Evolutionary conservation across 2,113 vertebrate species (phyloP).

Genomic region (Ancistrus triradiatus): DNA sequence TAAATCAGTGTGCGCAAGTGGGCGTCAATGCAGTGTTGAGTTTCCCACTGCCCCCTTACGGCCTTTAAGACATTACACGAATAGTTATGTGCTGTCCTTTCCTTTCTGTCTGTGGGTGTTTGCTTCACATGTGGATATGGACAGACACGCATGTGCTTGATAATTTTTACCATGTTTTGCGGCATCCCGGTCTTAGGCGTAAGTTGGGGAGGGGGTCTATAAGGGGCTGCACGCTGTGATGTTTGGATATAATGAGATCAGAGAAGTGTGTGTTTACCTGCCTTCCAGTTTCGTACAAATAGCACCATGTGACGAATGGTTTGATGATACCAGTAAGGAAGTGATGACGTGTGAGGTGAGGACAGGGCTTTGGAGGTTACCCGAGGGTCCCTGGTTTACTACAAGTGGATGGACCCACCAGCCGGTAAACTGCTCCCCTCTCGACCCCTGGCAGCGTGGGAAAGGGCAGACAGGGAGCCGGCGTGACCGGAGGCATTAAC

Average conservation of each 20-base stretch:
- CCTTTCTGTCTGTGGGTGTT: not conserved
- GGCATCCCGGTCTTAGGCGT: conserved; percentile 10
- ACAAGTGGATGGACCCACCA: conserved; percentile 35
- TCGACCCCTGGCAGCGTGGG: conserved; percentile 66
- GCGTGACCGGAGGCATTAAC: conserved; percentile 67
- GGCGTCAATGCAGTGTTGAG: conserved; percentile 21
- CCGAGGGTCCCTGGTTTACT: conserved; percentile 4
- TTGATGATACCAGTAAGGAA: too few relatives aligned
- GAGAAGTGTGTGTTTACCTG: too few relatives aligned
- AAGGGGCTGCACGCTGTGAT: too few relatives aligned
- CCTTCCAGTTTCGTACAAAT: too few relatives aligned
- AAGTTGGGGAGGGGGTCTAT: conserved; percentile 2
- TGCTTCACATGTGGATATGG: not conserved
- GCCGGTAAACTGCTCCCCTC: conserved; percentile 54
- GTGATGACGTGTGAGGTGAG: not conserved
- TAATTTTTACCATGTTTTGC: conserved; percentile 13
- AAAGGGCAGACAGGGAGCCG: conserved; percentile 58
- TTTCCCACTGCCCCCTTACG: conserved; percentile 5
- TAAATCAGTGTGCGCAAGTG: conserved; percentile 37
- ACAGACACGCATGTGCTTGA: conserved; percentile 5
- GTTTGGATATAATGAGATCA: too few relatives aligned
- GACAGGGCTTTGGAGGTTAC: conserved; percentile 6
- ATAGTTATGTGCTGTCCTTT: conserved; percentile 25
- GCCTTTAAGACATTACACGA: conserved; percentile 7
- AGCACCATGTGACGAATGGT: not conserved